phyloP scores from a whole-genome alignment of 2,113 vertebrate genomes.

The Panurus biarmicus region DNA sequence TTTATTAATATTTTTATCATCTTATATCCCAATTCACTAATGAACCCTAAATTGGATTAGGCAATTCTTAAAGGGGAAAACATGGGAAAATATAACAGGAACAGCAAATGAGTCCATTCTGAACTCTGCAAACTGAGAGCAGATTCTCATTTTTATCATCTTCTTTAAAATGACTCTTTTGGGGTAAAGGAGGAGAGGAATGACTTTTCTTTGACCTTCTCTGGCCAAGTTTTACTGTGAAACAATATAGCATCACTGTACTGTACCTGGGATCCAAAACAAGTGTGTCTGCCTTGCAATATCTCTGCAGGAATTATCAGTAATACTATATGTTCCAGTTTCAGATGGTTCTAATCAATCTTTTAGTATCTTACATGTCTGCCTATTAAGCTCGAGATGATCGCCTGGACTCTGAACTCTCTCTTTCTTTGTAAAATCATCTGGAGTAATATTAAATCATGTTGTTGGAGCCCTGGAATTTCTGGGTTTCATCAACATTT shows the following conservation, averaged over 20 bases:
- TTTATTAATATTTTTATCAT: constrained; percentile 28
- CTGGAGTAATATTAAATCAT: constrained; percentile 32
- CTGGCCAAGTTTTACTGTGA: constrained; percentile 23
- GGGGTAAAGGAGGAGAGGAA: background rate
- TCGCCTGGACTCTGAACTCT: constrained; percentile 13
- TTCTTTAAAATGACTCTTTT: background rate
- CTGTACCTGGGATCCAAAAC: constrained; percentile 17
- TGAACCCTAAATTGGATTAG: constrained; percentile 35
- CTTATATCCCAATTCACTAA: constrained; percentile 47
- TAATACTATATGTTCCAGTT: constrained; percentile 27
- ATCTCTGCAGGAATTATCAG: constrained; percentile 48
- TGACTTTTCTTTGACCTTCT: constrained; percentile 16
- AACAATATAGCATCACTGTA: background rate
- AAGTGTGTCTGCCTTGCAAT: background rate
- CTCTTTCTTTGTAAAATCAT: constrained; percentile 32
- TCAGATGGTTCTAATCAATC: constrained; percentile 30
- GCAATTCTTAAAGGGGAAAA: constrained; percentile 15
- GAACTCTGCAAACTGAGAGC: constrained; percentile 15
- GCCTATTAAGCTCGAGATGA: background rate
- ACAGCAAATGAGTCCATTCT: background rate
- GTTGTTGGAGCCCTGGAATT: constrained; percentile 15
- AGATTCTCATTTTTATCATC: constrained; percentile 17
- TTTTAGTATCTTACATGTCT: constrained; percentile 11
- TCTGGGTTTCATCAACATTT: constrained; percentile 37
- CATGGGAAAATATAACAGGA: background rate